Percentiles rank a stretch among this genome's conserved stretches.
phyloP scores from a whole-genome alignment of 1,140 invertebrate genomes.

The Euwallacea similis region DNA sequence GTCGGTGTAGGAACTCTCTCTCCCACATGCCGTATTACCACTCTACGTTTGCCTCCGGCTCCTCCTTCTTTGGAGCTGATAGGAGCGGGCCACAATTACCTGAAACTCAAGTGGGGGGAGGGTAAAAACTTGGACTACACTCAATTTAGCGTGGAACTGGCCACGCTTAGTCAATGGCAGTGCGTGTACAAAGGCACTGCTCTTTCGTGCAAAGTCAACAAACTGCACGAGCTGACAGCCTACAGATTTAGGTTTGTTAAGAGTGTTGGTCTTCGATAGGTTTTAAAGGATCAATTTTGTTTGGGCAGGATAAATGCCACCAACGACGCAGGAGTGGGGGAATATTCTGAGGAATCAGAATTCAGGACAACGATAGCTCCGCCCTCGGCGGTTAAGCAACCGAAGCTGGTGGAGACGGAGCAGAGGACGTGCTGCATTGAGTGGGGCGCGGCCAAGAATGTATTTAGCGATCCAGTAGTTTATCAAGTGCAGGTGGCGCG shows the following conservation, averaged over 20 bases:
- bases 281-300: neutral
- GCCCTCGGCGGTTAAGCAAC: slow-evolving; percentile 73
- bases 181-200: slow-evolving; percentile 77
- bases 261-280: neutral
- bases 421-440: slow-evolving; percentile 58
- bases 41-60: slow-evolving; percentile 73
- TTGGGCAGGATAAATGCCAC: slow-evolving; percentile 69
- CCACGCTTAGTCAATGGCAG: slow-evolving; percentile 69
- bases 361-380: slow-evolving; percentile 76
- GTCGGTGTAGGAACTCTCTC: slow-evolving; percentile 81
- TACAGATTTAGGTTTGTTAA: slow-evolving; percentile 67
- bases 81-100: slow-evolving; percentile 72
- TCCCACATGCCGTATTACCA: slow-evolving; percentile 67
- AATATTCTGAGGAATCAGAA: slow-evolving; percentile 68
- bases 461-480: slow-evolving; percentile 62
- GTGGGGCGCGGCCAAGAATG: slow-evolving; percentile 59
- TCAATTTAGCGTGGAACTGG: slow-evolving; percentile 80
- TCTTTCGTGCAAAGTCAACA: slow-evolving; percentile 76
- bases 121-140: slow-evolving; percentile 67
- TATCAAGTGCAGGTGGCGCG: slow-evolving; percentile 69
- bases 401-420: slow-evolving; percentile 59
- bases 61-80: slow-evolving; percentile 75
- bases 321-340: slow-evolving; percentile 81
- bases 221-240: slow-evolving; percentile 73
- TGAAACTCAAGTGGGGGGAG: slow-evolving; percentile 85